Evolutionary conservation across 2,888 invertebrate species (phyloP).

Genomic region (Leptopilina drosophilae): DNA sequence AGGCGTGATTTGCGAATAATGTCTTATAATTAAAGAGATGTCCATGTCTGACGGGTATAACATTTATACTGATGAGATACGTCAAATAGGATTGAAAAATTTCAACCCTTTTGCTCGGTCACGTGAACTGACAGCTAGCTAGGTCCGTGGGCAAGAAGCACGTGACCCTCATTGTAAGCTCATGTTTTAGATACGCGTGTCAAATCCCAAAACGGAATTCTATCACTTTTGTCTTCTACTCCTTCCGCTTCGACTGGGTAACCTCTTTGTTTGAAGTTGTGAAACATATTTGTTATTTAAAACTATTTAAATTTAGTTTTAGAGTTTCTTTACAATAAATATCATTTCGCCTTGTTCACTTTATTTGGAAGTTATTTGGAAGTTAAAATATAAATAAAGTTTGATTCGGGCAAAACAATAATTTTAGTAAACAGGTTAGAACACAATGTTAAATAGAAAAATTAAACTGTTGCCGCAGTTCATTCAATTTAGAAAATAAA

Average conservation of each 20-base stretch:
- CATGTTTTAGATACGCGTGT: constrained; percentile 75
- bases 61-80: constrained; percentile 74
- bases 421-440: too few species aligned
- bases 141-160: constrained; percentile 57
- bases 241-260: not conserved
- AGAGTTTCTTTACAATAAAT: too few species aligned
- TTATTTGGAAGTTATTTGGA: too few species aligned
- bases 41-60: constrained; percentile 71
- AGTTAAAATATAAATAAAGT: too few species aligned
- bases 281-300: too few species aligned
- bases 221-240: not conserved
- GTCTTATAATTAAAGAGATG: constrained; percentile 75
- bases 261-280: too few species aligned
- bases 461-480: too few species aligned
- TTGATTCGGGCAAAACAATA: too few species aligned
- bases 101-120: constrained; percentile 76
- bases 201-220: constrained; percentile 73
- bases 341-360: too few species aligned
- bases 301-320: too few species aligned
- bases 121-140: constrained; percentile 71
- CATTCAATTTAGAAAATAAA: too few species aligned
- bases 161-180: constrained; percentile 61
- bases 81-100: constrained; percentile 72
- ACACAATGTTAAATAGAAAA: too few species aligned
- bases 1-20: constrained; percentile 75